phyloP scores from a whole-genome alignment of 2,113 vertebrate genomes.

The Tringa solitaria region DNA sequence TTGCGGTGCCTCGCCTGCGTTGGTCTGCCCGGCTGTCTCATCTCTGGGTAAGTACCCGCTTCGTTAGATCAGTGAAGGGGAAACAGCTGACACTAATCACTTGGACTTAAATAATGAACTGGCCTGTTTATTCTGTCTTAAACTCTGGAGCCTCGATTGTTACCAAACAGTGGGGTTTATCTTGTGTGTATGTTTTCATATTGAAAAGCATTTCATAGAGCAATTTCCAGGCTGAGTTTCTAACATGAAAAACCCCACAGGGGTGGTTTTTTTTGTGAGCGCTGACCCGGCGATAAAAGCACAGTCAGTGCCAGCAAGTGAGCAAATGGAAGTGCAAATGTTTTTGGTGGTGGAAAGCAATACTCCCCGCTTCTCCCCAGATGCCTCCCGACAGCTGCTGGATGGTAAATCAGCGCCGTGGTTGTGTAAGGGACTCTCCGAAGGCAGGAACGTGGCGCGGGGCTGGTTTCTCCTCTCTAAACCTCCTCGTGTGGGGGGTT shows the following conservation, averaged over 20 bases:
- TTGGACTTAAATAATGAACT: background rate
- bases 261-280: background rate
- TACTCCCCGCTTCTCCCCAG: background rate
- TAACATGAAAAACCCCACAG: background rate
- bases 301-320: background rate
- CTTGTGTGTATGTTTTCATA: background rate
- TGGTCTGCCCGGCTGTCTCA: background rate
- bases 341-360: background rate
- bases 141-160: background rate
- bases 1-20: background rate
- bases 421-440: background rate
- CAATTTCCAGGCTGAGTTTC: background rate
- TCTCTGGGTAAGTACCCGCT: constrained; percentile 57
- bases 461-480: background rate
- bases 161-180: background rate
- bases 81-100: background rate
- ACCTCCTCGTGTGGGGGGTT: background rate
- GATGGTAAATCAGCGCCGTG: background rate
- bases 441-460: background rate
- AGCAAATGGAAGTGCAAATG: background rate
- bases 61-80: background rate
- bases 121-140: background rate
- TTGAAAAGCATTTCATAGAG: background rate
- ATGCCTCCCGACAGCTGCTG: background rate
- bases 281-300: background rate